These are phyloP conservation scores for Knipowitschia caucasica DNA, from an alignment of 2,797 vertebrate species.

Conservation along the genomic window DNA sequence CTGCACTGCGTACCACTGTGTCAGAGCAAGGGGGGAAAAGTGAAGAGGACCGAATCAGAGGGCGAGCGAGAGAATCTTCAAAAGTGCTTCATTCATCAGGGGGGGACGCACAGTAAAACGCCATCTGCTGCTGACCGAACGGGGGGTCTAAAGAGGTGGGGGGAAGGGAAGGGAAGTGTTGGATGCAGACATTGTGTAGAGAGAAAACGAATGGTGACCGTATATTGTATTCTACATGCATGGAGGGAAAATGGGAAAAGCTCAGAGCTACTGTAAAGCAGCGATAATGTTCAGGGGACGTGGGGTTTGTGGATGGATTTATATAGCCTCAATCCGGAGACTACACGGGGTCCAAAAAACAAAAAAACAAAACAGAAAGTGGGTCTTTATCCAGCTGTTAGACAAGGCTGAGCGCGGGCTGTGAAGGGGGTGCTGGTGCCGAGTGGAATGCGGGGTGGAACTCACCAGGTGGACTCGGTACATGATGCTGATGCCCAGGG, in stretches of 20 bases:
- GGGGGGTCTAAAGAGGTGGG: conserved; percentile 18
- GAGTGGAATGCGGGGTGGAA: conserved; percentile 10
- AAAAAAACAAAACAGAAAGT: conserved; percentile 27
- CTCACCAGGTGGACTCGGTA: conserved; percentile 98
- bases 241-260: conserved; percentile 10
- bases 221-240: conserved; percentile 16
- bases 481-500: conserved; percentile 97
- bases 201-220: neutral
- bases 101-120: conserved; percentile 47
- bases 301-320: conserved; percentile 37
- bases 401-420: conserved; percentile 32
- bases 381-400: conserved; percentile 40
- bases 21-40: conserved; percentile 33
- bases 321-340: conserved; percentile 22
- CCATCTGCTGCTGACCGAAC: conserved; percentile 52
- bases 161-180: conserved; percentile 34
- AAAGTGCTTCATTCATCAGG: conserved; percentile 62
- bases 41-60: conserved; percentile 55
- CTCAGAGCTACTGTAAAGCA: conserved; percentile 35
- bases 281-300: conserved; percentile 13
- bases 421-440: conserved; percentile 6
- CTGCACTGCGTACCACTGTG: conserved; percentile 32
- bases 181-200: conserved; percentile 24
- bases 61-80: conserved; percentile 52
- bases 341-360: conserved; percentile 15